A percentile compares a stretch with the other conserved stretches of the same genome.
Evolutionary conservation across 2,113 vertebrate species (phyloP).

Genomic region (Oxygymnocypris stewartii): DNA sequence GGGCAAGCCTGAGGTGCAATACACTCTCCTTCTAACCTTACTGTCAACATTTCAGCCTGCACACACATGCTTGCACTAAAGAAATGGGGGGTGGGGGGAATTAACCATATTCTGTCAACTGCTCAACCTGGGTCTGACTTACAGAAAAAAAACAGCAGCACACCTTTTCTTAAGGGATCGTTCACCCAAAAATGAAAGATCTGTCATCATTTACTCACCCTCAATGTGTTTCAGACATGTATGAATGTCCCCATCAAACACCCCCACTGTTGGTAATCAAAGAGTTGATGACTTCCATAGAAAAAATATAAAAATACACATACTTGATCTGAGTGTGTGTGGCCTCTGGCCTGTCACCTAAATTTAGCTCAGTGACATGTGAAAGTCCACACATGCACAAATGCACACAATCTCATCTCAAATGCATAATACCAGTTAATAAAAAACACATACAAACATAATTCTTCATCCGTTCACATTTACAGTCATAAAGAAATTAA

Average conservation of each 20-base stretch:
- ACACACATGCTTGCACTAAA: not conserved
- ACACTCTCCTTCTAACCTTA: constrained; percentile 23
- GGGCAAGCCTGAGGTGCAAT: constrained; percentile 33
- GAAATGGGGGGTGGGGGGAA: not conserved
- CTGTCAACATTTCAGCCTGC: constrained; percentile 21
- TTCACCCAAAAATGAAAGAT: not conserved
- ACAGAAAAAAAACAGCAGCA: not conserved
- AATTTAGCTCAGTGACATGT: constrained; percentile 29
- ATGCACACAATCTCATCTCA: not conserved
- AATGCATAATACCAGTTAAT: not conserved
- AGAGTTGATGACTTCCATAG: not conserved
- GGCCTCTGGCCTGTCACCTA: constrained; percentile 5
- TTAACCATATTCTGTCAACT: not conserved
- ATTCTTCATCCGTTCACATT: not conserved
- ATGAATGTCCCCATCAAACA: not conserved
- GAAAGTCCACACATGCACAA: constrained; percentile 4
- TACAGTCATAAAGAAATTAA: not conserved
- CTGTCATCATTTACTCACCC: not conserved
- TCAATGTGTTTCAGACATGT: not conserved
- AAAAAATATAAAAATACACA: not conserved
- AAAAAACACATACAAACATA: not conserved
- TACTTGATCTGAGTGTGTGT: constrained; percentile 44
- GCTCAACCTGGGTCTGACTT: not conserved
- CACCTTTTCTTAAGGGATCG: not conserved
- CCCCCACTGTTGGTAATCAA: not conserved